These are phyloP conservation scores for Pogonocherus hispidulus DNA, from an alignment of 2,888 invertebrate genomes.

Conservation along the genomic window DNA sequence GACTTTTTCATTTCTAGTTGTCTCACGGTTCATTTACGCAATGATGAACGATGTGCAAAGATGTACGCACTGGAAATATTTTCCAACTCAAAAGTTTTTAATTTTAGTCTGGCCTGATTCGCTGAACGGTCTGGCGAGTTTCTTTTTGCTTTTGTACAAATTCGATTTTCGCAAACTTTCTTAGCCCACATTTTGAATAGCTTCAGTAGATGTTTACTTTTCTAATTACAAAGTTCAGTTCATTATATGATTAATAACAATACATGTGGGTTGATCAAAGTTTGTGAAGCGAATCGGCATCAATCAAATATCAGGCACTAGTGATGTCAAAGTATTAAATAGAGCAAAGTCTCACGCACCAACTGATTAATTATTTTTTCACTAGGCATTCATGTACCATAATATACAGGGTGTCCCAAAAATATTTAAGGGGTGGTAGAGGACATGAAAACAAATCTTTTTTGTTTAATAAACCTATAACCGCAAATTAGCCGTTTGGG, in stretches of 20 bases:
- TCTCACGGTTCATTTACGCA: background rate
- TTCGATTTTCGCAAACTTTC: constrained; percentile 23
- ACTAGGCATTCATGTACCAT: too few relatives aligned
- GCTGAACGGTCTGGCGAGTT: too few relatives aligned
- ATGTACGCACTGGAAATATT: background rate
- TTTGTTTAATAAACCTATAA: too few relatives aligned
- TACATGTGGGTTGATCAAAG: background rate
- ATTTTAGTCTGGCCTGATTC: constrained; percentile 24
- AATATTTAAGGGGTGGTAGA: too few relatives aligned
- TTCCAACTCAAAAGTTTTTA: constrained; percentile 6
- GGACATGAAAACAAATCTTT: too few relatives aligned
- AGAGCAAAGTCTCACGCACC: too few relatives aligned
- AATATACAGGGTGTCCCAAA: too few relatives aligned
- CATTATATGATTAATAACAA: background rate
- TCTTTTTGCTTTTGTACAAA: background rate
- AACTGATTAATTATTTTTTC: too few relatives aligned
- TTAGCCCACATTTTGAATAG: background rate
- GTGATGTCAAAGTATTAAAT: too few relatives aligned
- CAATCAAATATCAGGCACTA: background rate
- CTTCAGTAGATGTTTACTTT: background rate
- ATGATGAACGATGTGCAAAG: background rate
- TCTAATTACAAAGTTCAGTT: background rate
- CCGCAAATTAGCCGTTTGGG: too few relatives aligned
- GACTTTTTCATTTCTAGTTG: background rate
- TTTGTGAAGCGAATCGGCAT: background rate